phyloP scores from a whole-genome alignment of 2,113 vertebrate genomes.

The Lampris incognitus region DNA sequence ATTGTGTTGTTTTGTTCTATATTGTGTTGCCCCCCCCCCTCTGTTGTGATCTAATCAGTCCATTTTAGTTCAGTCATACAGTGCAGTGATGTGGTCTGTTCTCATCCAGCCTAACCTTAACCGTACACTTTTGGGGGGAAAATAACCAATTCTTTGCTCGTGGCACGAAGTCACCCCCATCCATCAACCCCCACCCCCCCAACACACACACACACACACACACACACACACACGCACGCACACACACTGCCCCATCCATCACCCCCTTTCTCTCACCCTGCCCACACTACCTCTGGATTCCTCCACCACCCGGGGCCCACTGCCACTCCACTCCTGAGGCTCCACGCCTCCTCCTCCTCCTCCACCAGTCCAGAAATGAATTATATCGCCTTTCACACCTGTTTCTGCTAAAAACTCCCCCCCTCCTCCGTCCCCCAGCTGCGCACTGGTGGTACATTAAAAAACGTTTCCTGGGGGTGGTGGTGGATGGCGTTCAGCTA shows the following conservation, averaged over 20 bases:
- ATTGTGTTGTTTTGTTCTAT: too few relatives aligned
- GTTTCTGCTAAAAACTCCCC: constrained; percentile 90
- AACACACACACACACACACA: too few relatives aligned
- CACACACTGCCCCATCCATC: constrained; percentile 5
- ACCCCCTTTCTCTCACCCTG: constrained; percentile 21
- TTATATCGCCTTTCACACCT: constrained; percentile 92
- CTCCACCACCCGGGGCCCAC: constrained; percentile 51
- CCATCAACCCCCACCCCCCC: constrained; percentile 13
- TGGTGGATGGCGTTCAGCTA: constrained; percentile 81
- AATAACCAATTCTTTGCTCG: constrained; percentile 1
- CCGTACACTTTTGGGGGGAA: background rate
- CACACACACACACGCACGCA: too few relatives aligned
- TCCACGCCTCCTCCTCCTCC: constrained; percentile 25
- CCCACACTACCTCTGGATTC: constrained; percentile 40
- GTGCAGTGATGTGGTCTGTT: background rate
- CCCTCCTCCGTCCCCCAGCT: constrained; percentile 63
- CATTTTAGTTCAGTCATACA: background rate
- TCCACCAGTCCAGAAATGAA: constrained; percentile 89
- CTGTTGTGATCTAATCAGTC: background rate
- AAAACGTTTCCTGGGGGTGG: constrained; percentile 78
- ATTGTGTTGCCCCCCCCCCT: background rate
- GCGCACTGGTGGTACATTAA: constrained; percentile 84
- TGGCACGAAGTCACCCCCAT: background rate
- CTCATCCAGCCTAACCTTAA: background rate
- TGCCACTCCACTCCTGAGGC: constrained; percentile 30